Evolutionary conservation across 2,113 vertebrate genomes (phyloP), one percentile per base, ranked within the genome.

Genomic region (Atlantisia rogersi): DNA sequence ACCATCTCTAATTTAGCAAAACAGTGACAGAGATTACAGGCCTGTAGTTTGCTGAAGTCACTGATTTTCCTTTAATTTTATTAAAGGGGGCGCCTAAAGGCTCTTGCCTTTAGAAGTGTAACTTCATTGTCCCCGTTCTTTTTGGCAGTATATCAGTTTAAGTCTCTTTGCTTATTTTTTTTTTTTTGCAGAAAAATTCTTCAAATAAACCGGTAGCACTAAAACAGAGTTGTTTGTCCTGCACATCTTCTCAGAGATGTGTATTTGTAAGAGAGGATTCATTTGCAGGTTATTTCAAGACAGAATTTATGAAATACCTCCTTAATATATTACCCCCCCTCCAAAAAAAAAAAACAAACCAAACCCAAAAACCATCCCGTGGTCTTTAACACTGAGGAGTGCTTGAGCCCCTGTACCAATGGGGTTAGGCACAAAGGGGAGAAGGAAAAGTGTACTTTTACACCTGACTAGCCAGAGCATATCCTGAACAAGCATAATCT

Each of bases 11-110:
- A 17, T 77, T 81, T 22, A 37, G 26, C 5, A 12, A 19, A 65
- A 76, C 9, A 0, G 2, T 50, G 10, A 18, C 1, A 2, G 40
- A 78, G 5, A 21, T 25, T 59, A 1, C 5, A 6, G 42, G 55
- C 29, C 31, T 2, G 0, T 10, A 3, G 2, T 44, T 79, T 71
- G 44, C 32, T 31, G 15, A 35, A 71, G 60, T 78, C 10, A 35
- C 17, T 29, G 7, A 15, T 53, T 56, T 87, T 19, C 16, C 18
- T 24, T 55, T 46, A 52, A 56, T 44, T 67, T 3, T 42, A 1
- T 65, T 62, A 55, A 69, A 52, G 79, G 50, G 32, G 64, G 4
- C 12, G 2, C 12, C 24, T 58, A 60, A 68, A 58, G 59, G 11
- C 32, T 32, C 3, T 21, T 58, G 29, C 37, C 44, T 46, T 46